Base-by-base conservation (phyloP, 2,797 vertebrate genomes). In the Chlorospingus semifuscus region DNA sequence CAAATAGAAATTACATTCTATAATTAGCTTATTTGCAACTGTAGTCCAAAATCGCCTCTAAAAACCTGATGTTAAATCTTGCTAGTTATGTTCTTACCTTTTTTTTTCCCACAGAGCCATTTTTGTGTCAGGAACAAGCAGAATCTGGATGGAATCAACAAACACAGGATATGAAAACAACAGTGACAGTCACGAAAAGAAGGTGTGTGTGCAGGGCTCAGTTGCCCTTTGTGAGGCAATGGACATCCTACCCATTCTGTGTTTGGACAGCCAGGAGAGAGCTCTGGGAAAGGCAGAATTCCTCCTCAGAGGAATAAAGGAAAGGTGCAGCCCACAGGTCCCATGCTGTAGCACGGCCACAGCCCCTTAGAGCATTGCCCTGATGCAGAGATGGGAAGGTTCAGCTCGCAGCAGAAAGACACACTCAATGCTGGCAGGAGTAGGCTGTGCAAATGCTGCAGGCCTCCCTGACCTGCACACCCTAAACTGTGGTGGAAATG, bases 221-320 rank as follows among this genome's bases (percentile, higher is more conserved):
- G 0, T 19, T 68, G 15, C 2, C 27, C 52, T 27, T 2, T 59
- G 16, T 7, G 3, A 8, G 6, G 32, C 22, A 53, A 12, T 11
- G 12, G 37, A 20, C 15, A 53, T 21, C 22, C 14, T 47, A 23
- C 4, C 5, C 24, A 34, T 39, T 11, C n/a, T 26, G 27, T 3
- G 1, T 20, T 4, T 49, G 37, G 34, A 42, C 1, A 13, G 30
- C 14, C 65, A 75, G 34, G 12, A 47, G 36, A 55, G n/a, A 84
- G 12, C 36, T 60, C 15, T 2, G 3, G 41, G 34, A 80, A 71
- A 46, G 34, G 29, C 49, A 74, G 29, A 0, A 1, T 15, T 70
- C 61, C 49, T 44, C 30, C n/a, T 42, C 11, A 6, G 9, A 60
- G 47, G 23, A 64, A 52, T 13, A 77, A 52, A 85, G 34, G n/a